phyloP scores from a whole-genome alignment of 2,797 vertebrate genomes.

The Pelobates cultripes region DNA sequence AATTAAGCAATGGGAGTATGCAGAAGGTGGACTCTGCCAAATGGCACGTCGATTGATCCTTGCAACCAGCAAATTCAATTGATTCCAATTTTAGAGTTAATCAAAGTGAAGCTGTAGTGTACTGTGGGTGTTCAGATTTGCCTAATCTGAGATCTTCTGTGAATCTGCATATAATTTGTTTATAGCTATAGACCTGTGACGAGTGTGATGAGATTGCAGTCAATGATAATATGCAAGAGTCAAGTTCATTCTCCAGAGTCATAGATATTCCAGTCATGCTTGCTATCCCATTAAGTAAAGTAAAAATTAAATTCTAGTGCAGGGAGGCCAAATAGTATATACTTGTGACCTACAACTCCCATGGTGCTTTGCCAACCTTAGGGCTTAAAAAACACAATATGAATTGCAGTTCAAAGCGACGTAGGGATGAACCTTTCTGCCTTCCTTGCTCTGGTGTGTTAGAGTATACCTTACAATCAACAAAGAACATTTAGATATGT shows the following conservation, averaged over 20 bases:
- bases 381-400: too few relatives aligned
- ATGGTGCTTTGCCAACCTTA: too few relatives aligned
- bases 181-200: background rate
- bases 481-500: too few relatives aligned
- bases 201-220: background rate
- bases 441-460: too few relatives aligned
- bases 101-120: conserved; percentile 2
- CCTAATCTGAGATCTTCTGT: background rate
- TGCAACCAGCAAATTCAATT: background rate
- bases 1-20: background rate
- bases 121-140: background rate
- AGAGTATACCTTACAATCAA: too few relatives aligned
- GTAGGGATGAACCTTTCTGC: too few relatives aligned
- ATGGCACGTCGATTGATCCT: background rate
- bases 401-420: too few relatives aligned
- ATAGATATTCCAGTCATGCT: too few relatives aligned
- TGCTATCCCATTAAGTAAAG: too few relatives aligned
- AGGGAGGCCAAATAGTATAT: too few relatives aligned
- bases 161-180: background rate
- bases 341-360: too few relatives aligned
- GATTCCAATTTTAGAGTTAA: background rate
- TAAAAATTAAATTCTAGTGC: too few relatives aligned
- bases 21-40: background rate
- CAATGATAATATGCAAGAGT: background rate
- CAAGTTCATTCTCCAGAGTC: background rate